Conservation (phyloP, 2,888 invertebrate genomes). For the Aspidiotus destructor region DNA sequence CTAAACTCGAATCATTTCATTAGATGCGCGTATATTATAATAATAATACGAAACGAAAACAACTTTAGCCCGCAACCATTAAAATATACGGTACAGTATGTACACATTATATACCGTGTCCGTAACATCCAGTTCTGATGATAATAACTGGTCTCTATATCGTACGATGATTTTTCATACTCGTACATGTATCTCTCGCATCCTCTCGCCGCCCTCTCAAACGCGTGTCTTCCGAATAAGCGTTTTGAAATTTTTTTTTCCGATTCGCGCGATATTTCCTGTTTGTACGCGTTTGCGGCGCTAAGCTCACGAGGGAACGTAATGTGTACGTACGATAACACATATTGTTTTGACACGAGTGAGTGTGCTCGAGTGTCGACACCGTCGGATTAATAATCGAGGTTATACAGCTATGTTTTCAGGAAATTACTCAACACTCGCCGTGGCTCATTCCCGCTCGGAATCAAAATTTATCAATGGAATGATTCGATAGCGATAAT, state of each 20-base stretch:
- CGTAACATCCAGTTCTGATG: constrained; percentile 1
- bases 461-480: no score
- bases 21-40: constrained; percentile 8
- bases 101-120: background rate
- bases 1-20: constrained; percentile 27
- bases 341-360: no score
- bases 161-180: background rate
- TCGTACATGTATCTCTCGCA: background rate
- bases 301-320: no score
- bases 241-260: background rate
- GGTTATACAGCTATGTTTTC: no score
- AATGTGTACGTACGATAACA: no score
- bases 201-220: background rate
- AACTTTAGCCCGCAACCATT: constrained; percentile 29
- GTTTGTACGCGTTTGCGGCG: background rate
- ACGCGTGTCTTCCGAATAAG: background rate
- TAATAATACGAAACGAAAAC: constrained; percentile 16
- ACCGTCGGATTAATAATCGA: no score
- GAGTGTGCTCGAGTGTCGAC: no score
- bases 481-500: no score
- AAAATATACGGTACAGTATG: background rate
- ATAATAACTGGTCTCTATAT: background rate
- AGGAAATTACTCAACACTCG: no score
- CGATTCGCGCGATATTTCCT: constrained; percentile 1
- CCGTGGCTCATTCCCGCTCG: no score